Evolutionary conservation across 2,888 invertebrate genomes (phyloP).

Genomic region (Tridacna gigas): DNA sequence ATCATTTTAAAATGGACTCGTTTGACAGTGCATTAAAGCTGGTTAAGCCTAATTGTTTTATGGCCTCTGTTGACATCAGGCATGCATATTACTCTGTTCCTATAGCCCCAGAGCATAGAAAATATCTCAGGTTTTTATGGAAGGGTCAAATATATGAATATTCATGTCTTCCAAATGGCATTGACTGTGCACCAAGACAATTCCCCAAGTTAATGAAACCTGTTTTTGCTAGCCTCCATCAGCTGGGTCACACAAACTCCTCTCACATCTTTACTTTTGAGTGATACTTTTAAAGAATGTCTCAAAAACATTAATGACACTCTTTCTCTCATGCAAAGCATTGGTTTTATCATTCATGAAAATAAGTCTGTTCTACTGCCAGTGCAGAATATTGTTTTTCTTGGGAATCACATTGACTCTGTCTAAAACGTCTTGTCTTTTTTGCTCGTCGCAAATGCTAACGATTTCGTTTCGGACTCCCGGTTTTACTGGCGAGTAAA

Average conservation of each 20-base stretch:
- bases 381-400: conserved; percentile 32
- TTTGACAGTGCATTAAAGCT: conserved; percentile 50
- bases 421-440: too few relatives aligned
- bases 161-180: conserved; percentile 60
- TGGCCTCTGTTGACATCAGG: conserved; percentile 59
- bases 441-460: too few relatives aligned
- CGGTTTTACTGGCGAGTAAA: too few relatives aligned
- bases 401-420: conserved; percentile 60
- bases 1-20: conserved; percentile 68
- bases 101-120: conserved; percentile 32
- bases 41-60: conserved; percentile 49
- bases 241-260: conserved; percentile 36
- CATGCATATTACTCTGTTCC: conserved; percentile 65
- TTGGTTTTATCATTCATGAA: conserved; percentile 8
- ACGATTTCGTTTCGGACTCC: too few relatives aligned
- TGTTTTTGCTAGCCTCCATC: conserved; percentile 54
- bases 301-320: background rate
- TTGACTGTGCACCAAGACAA: conserved; percentile 54
- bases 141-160: conserved; percentile 52
- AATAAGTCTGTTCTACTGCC: conserved; percentile 54
- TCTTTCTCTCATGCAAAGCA: background rate
- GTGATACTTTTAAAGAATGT: background rate
- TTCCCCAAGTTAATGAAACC: too few relatives aligned
- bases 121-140: conserved; percentile 51
- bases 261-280: background rate